Evolutionary conservation across 2,113 vertebrate genomes (phyloP), one percentile per base, ranked within the genome.

Genomic region (Siphamia tubifer): DNA sequence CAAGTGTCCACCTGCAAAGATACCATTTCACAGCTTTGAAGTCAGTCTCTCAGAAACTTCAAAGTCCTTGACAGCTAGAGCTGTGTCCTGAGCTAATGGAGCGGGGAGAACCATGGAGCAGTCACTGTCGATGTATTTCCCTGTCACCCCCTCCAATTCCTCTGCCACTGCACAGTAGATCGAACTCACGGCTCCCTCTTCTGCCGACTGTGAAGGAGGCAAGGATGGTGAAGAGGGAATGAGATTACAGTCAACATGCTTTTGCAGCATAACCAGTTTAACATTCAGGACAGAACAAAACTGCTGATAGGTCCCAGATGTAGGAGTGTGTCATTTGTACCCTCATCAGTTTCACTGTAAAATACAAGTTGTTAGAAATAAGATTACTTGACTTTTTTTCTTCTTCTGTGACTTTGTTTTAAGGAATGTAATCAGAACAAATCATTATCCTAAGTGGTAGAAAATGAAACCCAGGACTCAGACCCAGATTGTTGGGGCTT

Each of bases 121-220:
- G 77, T 90, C 83, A 6, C 93, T 92, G 81, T 91, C 91, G 0
- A 96, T 92, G 47, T 96, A 96, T 63, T 96, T 97, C 8, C 96
- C 96, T 0, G 86, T 92, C 74, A 96, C 68, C 6, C 92, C 94
- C 1, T 90, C 86, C 0, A 74, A 87, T 27, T 98, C 95, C 43
- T 94, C 91, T 0, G 95, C 86, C 2, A 98, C 69, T 0, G 94
- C 91, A 1, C 95, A 94, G 89, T 93, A 98, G 32, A 96, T 89
- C 9, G 93, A 38, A 68, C 93, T 94, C 76, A 74, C n/a, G 0
- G 94, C 94, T 0, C 95, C 95, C 54, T 95, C 88, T 54, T 90
- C 76, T 1, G 92, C 9, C 0, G 87, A 88, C 96, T 97, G 88
- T 25, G 28, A 58, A 11, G 21, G 30, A 60, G 60, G 73, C 13